These are phyloP conservation scores for Actinemys pallida DNA, from an alignment of 2,113 vertebrate genomes.

Conservation along the genomic window DNA sequence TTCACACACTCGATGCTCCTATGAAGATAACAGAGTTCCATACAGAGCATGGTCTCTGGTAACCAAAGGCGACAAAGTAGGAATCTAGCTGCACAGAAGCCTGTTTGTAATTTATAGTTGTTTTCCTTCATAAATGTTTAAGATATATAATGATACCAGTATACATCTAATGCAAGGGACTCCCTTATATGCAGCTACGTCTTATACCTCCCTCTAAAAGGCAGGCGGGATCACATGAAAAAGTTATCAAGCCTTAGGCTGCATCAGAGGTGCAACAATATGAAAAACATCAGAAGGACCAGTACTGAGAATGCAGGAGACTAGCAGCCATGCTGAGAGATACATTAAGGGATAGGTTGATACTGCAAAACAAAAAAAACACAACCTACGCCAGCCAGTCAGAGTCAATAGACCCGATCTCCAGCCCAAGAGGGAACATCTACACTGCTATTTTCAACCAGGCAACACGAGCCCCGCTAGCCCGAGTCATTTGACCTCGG, in stretches of 20 bases:
- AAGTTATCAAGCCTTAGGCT: neutral
- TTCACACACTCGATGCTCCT: neutral
- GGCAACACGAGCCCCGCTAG: neutral
- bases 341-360: neutral
- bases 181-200: neutral
- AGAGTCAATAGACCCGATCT: neutral
- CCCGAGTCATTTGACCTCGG: neutral
- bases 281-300: neutral
- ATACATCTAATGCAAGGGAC: neutral
- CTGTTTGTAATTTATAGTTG: neutral
- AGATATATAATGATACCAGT: rapidly evolving
- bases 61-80: neutral
- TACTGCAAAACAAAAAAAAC: neutral
- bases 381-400: neutral
- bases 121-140: neutral
- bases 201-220: neutral
- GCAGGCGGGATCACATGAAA: neutral
- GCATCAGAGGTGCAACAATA: neutral
- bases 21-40: neutral
- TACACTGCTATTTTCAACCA: neutral
- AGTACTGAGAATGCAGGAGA: neutral
- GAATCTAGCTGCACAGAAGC: neutral
- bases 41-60: neutral
- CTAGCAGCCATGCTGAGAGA: neutral
- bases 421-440: neutral